A percentile compares a stretch with the other conserved stretches of the same genome.
Evolutionary conservation across 2,888 invertebrate species (phyloP).

Genomic region (Seira sanloemensis): DNA sequence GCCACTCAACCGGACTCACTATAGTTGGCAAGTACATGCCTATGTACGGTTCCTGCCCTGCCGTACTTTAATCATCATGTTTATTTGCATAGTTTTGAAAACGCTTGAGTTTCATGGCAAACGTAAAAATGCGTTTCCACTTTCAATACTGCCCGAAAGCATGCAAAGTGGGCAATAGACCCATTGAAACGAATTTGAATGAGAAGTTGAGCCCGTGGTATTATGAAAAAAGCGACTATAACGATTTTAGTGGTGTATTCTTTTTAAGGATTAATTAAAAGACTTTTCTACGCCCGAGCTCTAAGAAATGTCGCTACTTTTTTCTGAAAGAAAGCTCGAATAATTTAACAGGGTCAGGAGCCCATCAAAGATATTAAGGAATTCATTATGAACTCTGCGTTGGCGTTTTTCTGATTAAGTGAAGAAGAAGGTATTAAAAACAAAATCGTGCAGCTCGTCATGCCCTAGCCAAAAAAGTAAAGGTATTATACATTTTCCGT

Average conservation of each 20-base stretch:
- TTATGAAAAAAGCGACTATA: constrained; percentile 23
- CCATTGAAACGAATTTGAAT: neutral
- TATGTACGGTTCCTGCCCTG: too few relatives aligned
- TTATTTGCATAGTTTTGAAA: neutral
- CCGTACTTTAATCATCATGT: neutral
- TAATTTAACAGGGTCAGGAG: neutral
- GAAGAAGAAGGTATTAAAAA: neutral
- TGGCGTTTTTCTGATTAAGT: neutral
- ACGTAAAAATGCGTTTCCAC: constrained; percentile 13
- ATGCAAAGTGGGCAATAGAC: constrained; percentile 16
- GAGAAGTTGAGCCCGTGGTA: neutral
- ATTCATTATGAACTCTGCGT: neutral
- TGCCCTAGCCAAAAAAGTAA: neutral
- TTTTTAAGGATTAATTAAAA: constrained; percentile 35
- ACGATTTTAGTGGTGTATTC: constrained; percentile 24
- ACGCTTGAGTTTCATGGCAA: neutral
- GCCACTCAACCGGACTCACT: too few relatives aligned
- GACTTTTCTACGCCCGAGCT: neutral
- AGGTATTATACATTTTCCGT: neutral
- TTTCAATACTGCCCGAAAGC: constrained; percentile 39
- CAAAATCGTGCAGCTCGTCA: neutral
- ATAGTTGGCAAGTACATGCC: too few relatives aligned
- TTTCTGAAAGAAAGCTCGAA: neutral
- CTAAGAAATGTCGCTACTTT: neutral
- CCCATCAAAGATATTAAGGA: neutral